Evolutionary conservation across 2,888 invertebrate genomes (phyloP).

Genomic region (Lucinisca nassula): DNA sequence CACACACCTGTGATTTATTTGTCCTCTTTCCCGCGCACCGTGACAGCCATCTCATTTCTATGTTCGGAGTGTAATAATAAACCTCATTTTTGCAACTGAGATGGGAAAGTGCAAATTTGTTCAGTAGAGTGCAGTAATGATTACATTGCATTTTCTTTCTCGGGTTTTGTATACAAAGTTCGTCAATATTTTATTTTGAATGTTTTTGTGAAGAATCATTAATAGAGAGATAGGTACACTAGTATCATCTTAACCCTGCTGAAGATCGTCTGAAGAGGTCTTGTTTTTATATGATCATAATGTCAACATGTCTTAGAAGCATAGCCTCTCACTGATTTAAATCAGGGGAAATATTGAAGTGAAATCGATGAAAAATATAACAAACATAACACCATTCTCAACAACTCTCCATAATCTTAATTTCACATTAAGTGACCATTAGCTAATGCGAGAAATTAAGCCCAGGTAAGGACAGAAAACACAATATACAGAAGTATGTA

Average conservation of each 20-base stretch:
- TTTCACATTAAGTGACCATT: conserved; percentile 43
- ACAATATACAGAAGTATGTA: not conserved
- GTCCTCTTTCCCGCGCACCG: too few species aligned
- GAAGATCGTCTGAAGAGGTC: not conserved
- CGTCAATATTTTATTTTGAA: not conserved
- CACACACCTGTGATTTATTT: too few species aligned
- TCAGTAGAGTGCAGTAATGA: too few species aligned
- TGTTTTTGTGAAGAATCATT: not conserved
- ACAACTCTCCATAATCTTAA: conserved; percentile 47
- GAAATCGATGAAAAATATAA: conserved; percentile 13
- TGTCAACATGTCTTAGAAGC: not conserved
- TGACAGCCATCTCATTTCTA: too few species aligned
- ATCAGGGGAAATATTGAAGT: not conserved
- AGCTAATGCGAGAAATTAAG: conserved; percentile 24
- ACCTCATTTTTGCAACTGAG: too few species aligned
- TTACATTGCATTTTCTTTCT: too few species aligned
- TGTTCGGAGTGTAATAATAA: too few species aligned
- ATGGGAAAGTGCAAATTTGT: too few species aligned
- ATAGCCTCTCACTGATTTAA: not conserved
- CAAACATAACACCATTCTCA: conserved; percentile 56
- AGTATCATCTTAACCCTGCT: conserved; percentile 9
- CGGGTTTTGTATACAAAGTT: too few species aligned
- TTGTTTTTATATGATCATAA: conserved; percentile 23
- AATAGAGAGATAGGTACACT: not conserved
- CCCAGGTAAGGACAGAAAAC: not conserved